A percentile compares a stretch with the other conserved stretches of the same genome.
phyloP scores from a whole-genome alignment of 53 echinoderm and acorn worm genomes.

The Paracentrotus lividus region DNA sequence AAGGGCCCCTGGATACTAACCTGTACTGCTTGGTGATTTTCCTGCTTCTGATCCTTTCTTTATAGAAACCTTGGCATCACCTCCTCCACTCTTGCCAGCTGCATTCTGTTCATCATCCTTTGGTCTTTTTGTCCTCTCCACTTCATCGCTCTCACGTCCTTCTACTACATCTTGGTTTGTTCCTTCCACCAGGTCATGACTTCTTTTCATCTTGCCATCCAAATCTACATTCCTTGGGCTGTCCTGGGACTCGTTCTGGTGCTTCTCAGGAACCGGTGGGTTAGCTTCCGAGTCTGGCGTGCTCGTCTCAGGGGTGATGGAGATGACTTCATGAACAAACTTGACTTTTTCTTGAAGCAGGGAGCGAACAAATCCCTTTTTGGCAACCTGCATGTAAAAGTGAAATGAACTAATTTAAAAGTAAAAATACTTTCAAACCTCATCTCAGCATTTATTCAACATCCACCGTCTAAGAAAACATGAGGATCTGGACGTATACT shows the following conservation, averaged over 20 bases:
- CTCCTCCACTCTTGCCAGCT: slow-evolving; percentile 28
- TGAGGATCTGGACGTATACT: too few species aligned
- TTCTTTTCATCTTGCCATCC: slow-evolving; percentile 31
- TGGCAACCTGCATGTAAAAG: slow-evolving; percentile 75
- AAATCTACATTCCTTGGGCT: neutral
- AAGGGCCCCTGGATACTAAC: too few species aligned
- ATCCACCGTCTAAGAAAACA: too few species aligned
- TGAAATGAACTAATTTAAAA: neutral
- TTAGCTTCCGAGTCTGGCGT: slow-evolving; percentile 25
- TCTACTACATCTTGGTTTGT: neutral
- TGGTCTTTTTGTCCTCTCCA: neutral
- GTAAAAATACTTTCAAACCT: neutral
- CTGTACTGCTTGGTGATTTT: slow-evolving; percentile 9
- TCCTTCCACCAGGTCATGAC: neutral
- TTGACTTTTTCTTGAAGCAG: slow-evolving; percentile 75
- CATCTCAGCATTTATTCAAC: too few species aligned
- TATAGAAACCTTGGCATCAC: neutral
- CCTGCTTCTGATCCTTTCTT: neutral
- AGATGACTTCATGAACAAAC: slow-evolving; percentile 3
- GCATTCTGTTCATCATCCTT: slow-evolving; percentile 28
- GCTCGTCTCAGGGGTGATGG: slow-evolving; percentile 30
- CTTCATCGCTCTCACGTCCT: neutral
- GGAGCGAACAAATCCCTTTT: slow-evolving; percentile 67
- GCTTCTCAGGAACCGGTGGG: neutral
- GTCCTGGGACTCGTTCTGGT: neutral